Evolutionary conservation across 2,797 vertebrate species (phyloP), one percentile per base, ranked within the genome.

Genomic region (Pipistrellus pipistrellus): DNA sequence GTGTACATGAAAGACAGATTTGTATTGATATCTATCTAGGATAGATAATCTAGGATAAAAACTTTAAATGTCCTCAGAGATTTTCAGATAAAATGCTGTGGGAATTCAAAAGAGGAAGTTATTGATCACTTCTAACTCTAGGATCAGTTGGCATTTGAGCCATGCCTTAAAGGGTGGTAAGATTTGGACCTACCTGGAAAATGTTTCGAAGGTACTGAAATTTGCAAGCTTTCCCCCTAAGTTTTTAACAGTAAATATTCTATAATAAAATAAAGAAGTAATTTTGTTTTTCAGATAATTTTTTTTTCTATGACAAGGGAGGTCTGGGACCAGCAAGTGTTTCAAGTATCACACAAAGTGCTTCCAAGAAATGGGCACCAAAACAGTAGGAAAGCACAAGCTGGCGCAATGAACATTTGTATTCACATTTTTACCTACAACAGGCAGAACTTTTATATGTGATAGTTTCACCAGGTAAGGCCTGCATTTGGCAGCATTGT

Each of bases 261-360:
- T 90, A 94, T 93, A 91, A 75, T 53, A 94, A 93, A 91, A 75
- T 53, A 84, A 85, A 72, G 15, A 13, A 46, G 27, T 72, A 18
- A 62, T 51, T 55, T 92, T 46, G 12, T 18, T 72, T 66, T 86
- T 62, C n/a, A 64, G n/a, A 69, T 82, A 35, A 17, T 55, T 53
- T 77, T 95, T 95, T 95, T 95, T 27, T 88, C 68, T 25, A 4
- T 57, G 44, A 27, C 76, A 62, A 72, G 27, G 85, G 88, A 68
- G 30, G 20, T 35, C 30, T 78, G 32, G 5, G 6, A 20, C 2
- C 17, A 32, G 20, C 2, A 53, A 44, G 48, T 59, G 4, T 23
- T 77, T 88, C 46, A 38, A 41, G 38, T 20, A 27, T 8, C 8
- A 6, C 21, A 78, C 35, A 38, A 85, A 66, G 20, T n/a, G 41